Base-by-base conservation (phyloP, 2,113 vertebrate species). In the Condylura cristata region DNA sequence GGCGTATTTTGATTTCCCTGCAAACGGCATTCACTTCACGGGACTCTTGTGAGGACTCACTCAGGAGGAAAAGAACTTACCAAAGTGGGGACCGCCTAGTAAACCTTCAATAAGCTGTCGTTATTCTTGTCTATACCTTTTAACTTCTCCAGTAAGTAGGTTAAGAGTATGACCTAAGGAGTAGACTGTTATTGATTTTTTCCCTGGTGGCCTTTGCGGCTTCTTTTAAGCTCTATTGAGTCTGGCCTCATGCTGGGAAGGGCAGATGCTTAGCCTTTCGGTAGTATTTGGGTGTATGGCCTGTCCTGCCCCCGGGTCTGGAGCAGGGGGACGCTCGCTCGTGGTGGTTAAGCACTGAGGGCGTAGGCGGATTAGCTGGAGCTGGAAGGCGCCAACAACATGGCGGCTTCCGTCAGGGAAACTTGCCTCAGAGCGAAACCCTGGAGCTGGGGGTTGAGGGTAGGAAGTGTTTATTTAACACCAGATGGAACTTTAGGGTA, bases 41-140 rank as follows among this genome's bases (percentile, higher is more conserved):
- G 34, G n/a, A 26, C 9, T 60, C 65, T 75, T 32, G 8, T 11
- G 13, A 58, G 26, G 16, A 76, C 46, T 32, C 22, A 68, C 22
- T 6, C 34, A 72, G 80, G 16, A 22, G 5, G 24, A 37, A 8
- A 53, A 46, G 78, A 71, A 53, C 37, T 70, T 22, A 32, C n/a
- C 63, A 32, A 71, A 10, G 34, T 1, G 16, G 0, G 2, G 10
- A 58, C n/a, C 5, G 0, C 9, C 2, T 12, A 16, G 41, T n/a
- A 20, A 65, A 37, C 37, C 14, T 63, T 65, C 39, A 5, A 3
- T 28, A 32, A 30, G 0, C 30, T 18, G 8, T 24, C 41, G 14
- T 7, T 60, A 13, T 48, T 44, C 66, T 18, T 37, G 41, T 39
- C 26, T 37, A 10, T 1, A 6, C 6, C 7, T 32, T 63, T n/a